Percentiles rank a stretch among this genome's conserved stretches.
Conservation (phyloP, 2,113 vertebrate genomes). For the Xenopus borealis region DNA sequence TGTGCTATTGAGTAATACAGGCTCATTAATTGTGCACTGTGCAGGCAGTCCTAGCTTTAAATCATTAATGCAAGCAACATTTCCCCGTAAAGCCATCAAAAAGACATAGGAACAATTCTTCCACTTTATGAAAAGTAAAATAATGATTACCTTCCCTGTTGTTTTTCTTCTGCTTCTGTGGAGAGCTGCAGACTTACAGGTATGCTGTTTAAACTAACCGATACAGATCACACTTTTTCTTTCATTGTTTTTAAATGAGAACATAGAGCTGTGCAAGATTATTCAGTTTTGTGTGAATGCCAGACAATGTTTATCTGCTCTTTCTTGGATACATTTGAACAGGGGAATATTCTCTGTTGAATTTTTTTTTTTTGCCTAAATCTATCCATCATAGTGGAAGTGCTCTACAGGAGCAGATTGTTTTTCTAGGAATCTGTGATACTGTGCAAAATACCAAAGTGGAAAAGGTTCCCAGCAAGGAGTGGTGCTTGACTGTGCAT, state of each 20-base stretch:
- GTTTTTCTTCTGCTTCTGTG: conserved; percentile 60
- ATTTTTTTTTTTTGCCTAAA: conserved; percentile 12
- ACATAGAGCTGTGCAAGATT: conserved; percentile 9
- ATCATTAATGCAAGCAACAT: conserved; percentile 86
- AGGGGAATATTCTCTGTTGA: neutral
- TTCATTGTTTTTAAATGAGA: conserved; percentile 3
- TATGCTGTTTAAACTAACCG: conserved; percentile 54
- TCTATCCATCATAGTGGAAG: conserved; percentile 28
- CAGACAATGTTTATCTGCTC: conserved; percentile 15
- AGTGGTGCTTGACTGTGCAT: conserved; percentile 8
- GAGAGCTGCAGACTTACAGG: conserved; percentile 67
- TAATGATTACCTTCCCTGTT: conserved; percentile 60
- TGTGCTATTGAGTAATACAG: conserved; percentile 85
- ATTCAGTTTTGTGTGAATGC: conserved; percentile 1
- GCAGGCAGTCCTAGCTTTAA: conserved; percentile 80
- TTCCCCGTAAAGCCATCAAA: conserved; percentile 66
- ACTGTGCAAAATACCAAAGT: neutral
- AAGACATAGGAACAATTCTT: conserved; percentile 52
- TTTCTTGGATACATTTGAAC: conserved; percentile 1
- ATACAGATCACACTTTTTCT: neutral
- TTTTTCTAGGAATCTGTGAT: conserved; percentile 11
- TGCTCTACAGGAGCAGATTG: conserved; percentile 9
- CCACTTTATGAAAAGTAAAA: conserved; percentile 59
- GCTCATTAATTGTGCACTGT: conserved; percentile 87
- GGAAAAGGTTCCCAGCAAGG: neutral